Evolutionary conservation across 2,888 invertebrate species (phyloP).

Genomic region (Macrosoma leucophasiata): DNA sequence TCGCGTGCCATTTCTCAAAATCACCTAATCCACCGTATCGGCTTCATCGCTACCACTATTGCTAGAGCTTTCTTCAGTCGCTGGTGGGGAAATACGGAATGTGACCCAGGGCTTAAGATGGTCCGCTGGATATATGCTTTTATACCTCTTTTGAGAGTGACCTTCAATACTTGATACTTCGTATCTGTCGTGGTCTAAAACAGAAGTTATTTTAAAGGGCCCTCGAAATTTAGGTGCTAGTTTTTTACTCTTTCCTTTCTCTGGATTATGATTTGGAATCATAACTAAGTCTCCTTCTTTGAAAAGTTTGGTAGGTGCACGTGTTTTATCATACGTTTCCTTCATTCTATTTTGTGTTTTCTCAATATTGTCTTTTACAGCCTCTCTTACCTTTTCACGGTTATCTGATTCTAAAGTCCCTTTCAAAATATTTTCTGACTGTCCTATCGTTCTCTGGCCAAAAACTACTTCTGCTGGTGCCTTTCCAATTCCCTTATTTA

Average conservation of each 20-base stretch:
- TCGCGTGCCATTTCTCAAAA: too few relatives aligned
- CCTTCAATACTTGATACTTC: conserved; percentile 5
- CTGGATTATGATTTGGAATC: conserved; percentile 13
- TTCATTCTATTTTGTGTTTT: conserved; percentile 15
- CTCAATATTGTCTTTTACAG: conserved; percentile 3
- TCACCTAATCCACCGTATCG: too few relatives aligned
- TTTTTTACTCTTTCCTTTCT: conserved; percentile 21
- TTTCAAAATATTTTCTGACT: conserved; percentile 2
- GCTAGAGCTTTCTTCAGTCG: too few relatives aligned
- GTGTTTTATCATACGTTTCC: conserved; percentile 11
- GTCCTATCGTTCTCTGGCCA: conserved; percentile 6
- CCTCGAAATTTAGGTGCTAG: conserved; percentile 19
- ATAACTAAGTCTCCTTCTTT: conserved; percentile 17
- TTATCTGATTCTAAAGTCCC: conserved; percentile 3
- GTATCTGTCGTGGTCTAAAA: conserved; percentile 9
- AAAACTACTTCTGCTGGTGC: conserved; percentile 12
- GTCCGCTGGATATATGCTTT: conserved; percentile 13
- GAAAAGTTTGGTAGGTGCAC: conserved; percentile 13
- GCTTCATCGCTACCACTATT: too few relatives aligned
- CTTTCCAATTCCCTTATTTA: conserved; percentile 6
- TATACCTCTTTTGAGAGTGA: conserved; percentile 13
- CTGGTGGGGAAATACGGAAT: too few relatives aligned
- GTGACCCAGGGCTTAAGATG: conserved; percentile 10
- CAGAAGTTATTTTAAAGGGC: conserved; percentile 15
- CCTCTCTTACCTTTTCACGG: conserved; percentile 2